These are phyloP conservation scores for Lates calcarifer DNA, from an alignment of 2,113 vertebrate genomes.

Conservation along the genomic window DNA sequence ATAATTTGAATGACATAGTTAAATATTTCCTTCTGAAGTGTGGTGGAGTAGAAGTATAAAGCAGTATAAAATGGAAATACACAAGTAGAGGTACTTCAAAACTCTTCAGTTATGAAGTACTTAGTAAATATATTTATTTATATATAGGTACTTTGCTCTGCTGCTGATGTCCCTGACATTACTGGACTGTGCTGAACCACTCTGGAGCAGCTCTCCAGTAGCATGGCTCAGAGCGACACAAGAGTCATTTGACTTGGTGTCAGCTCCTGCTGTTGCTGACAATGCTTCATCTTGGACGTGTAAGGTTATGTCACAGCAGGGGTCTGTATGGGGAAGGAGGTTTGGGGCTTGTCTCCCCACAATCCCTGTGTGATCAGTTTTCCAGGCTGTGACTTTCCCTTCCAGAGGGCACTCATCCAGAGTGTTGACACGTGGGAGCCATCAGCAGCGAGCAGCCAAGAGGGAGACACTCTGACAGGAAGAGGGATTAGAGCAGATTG, in stretches of 20 bases:
- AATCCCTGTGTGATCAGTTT: conserved; percentile 69
- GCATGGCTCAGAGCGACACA: conserved; percentile 31
- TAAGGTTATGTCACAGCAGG: conserved; percentile 61
- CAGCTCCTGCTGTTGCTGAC: conserved; percentile 60
- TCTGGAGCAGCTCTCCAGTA: conserved; percentile 9
- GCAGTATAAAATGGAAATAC: neutral
- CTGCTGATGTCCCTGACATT: conserved; percentile 4
- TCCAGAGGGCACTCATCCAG: conserved; percentile 78
- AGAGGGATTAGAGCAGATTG: conserved; percentile 85
- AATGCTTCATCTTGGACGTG: conserved; percentile 67
- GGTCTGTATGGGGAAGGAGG: conserved; percentile 33
- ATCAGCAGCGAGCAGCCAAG: conserved; percentile 78
- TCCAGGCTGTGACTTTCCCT: conserved; percentile 73
- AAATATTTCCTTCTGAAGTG: neutral
- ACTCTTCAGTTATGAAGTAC: neutral
- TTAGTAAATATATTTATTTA: neutral
- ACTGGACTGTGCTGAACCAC: conserved; percentile 16
- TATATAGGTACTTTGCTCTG: neutral
- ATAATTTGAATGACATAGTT: neutral
- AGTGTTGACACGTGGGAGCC: conserved; percentile 77
- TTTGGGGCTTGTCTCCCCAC: conserved; percentile 56
- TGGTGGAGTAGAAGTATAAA: neutral
- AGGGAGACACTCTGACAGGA: conserved; percentile 83
- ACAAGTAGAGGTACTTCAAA: neutral
- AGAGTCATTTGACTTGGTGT: conserved; percentile 54